A percentile compares a stretch with the other conserved stretches of the same genome.
These are phyloP conservation scores for Apodemia duryi DNA, from an alignment of 2,888 invertebrate genomes.

Conservation along the genomic window DNA sequence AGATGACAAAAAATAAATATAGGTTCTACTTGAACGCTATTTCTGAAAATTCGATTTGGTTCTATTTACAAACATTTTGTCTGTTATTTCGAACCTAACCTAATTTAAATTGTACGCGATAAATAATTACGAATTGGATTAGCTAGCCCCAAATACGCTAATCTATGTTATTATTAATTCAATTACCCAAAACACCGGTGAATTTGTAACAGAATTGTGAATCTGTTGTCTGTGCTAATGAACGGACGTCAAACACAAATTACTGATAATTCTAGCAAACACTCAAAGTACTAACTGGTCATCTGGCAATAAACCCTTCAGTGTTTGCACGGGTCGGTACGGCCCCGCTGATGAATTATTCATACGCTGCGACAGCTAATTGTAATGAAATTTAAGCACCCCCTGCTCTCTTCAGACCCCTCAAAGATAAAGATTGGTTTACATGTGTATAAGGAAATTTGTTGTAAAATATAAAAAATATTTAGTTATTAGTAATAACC, in stretches of 20 bases:
- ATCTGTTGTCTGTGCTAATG: slow-evolving; percentile 43
- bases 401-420: slow-evolving; percentile 30
- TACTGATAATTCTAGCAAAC: slow-evolving; percentile 56
- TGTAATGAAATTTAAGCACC: slow-evolving; percentile 76
- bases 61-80: not conserved
- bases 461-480: not conserved
- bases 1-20: too few relatives aligned
- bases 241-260: slow-evolving; percentile 49
- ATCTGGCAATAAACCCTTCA: slow-evolving; percentile 65
- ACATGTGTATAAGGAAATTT: slow-evolving; percentile 29
- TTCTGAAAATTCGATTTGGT: too few relatives aligned
- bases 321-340: slow-evolving; percentile 60
- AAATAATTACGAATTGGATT: slow-evolving; percentile 14
- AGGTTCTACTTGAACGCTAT: too few relatives aligned
- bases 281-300: slow-evolving; percentile 43
- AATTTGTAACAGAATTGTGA: slow-evolving; percentile 27
- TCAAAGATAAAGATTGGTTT: slow-evolving; percentile 29
- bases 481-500: not conserved
- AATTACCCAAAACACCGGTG: slow-evolving; percentile 11
- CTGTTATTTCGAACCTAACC: slow-evolving; percentile 4
- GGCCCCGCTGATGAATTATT: slow-evolving; percentile 64
- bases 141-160: slow-evolving; percentile 11
- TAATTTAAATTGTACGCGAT: slow-evolving; percentile 20
- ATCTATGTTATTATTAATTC: slow-evolving; percentile 13
- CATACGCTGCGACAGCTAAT: slow-evolving; percentile 70